Conservation (phyloP, 2,797 vertebrate genomes). For the Coccyzus lansbergi region DNA sequence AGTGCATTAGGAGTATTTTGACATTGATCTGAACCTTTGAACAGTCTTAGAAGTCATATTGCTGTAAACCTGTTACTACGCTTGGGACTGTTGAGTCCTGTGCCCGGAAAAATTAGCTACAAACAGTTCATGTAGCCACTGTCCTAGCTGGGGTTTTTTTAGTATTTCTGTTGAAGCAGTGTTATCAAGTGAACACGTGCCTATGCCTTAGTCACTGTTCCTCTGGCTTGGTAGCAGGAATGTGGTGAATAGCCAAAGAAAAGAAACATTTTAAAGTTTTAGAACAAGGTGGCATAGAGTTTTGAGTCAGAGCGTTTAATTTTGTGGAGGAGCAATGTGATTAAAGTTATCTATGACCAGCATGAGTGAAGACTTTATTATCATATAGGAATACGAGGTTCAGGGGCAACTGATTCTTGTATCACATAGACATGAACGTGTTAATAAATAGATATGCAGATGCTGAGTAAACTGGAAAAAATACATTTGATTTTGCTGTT, state of each 20-base stretch:
- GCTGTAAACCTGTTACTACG: neutral
- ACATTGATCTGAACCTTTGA: neutral
- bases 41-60: neutral
- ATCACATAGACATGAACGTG: neutral
- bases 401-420: neutral
- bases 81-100: neutral
- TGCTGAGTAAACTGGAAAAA: neutral
- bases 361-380: neutral
- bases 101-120: neutral
- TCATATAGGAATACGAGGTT: neutral
- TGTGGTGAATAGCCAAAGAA: neutral
- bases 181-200: neutral
- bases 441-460: neutral
- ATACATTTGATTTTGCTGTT: neutral
- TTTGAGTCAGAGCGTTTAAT: neutral
- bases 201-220: neutral
- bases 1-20: neutral
- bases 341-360: neutral
- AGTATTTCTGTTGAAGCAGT: neutral
- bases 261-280: neutral
- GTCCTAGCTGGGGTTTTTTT: neutral
- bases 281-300: neutral
- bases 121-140: neutral
- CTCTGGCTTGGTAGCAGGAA: neutral
- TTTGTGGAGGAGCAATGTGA: neutral